Percentiles rank a stretch among this genome's conserved stretches.
Evolutionary conservation across 1,140 invertebrate species (phyloP).

Genomic region (Microplitis demolitor): DNA sequence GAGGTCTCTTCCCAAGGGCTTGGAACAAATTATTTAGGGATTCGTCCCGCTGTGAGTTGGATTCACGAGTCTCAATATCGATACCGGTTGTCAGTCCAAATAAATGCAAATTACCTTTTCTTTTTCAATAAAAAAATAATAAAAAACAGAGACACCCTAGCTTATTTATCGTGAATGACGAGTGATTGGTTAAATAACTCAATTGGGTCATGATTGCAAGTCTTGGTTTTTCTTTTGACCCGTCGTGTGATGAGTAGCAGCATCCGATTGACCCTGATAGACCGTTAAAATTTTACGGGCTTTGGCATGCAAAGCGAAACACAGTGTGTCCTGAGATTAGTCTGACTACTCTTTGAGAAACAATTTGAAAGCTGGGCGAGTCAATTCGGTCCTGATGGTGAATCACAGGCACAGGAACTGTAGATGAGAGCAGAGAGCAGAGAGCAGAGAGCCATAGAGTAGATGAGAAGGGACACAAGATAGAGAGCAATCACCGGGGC

Average conservation of each 20-base stretch:
- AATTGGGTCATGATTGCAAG: neutral
- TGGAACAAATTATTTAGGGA: slow-evolving; percentile 16
- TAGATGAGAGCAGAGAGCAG: slow-evolving; percentile 1
- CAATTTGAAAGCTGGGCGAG: slow-evolving; percentile 31
- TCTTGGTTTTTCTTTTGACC: neutral
- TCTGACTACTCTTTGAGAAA: slow-evolving; percentile 32
- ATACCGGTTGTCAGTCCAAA: too few species aligned
- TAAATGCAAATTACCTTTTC: too few species aligned
- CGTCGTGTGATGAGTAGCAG: too few species aligned
- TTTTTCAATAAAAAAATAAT: too few species aligned
- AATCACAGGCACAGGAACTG: slow-evolving; percentile 5
- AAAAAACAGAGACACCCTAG: too few species aligned
- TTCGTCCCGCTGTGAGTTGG: neutral
- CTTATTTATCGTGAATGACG: too few species aligned
- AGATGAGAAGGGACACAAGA: slow-evolving; percentile 13
- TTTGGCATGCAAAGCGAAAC: slow-evolving; percentile 36
- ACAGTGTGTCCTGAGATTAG: slow-evolving; percentile 32
- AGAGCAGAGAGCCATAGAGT: neutral
- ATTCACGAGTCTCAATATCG: too few species aligned
- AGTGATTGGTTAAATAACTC: too few species aligned
- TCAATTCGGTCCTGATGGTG: slow-evolving; percentile 29
- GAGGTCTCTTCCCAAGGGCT: neutral
- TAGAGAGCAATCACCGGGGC: slow-evolving; percentile 34
- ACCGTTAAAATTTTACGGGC: slow-evolving; percentile 16
- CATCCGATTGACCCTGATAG: neutral